A percentile compares a stretch with the other conserved stretches of the same genome.
Conservation (phyloP, 2,113 vertebrate genomes). For the Mobula birostris region DNA sequence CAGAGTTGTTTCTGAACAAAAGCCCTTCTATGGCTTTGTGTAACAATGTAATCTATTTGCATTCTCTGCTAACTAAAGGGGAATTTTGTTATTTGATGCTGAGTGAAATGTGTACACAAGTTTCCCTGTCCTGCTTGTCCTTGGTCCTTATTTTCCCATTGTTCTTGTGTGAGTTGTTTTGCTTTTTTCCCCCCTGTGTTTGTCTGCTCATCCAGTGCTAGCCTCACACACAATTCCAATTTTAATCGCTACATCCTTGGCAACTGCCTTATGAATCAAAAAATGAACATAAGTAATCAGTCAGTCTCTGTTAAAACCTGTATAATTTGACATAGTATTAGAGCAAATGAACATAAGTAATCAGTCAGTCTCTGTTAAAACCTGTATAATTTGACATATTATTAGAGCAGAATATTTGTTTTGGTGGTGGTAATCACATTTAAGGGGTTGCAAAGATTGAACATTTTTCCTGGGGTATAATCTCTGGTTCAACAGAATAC, state of each 20-base stretch:
- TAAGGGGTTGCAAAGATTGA: background rate
- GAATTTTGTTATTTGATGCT: background rate
- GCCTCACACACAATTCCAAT: no score
- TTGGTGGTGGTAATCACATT: background rate
- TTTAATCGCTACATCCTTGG: no score
- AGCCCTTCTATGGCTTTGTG: conserved; percentile 6
- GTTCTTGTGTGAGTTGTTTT: background rate
- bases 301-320: no score
- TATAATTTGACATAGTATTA: no score
- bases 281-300: no score
- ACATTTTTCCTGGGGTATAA: background rate
- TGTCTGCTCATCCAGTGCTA: no score
- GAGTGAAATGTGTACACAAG: background rate
- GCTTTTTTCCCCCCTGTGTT: no score
- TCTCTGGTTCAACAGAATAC: background rate
- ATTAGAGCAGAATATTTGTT: background rate
- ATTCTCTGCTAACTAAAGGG: background rate
- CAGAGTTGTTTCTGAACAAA: background rate
- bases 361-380: no score
- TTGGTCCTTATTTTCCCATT: background rate
- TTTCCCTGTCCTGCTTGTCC: background rate
- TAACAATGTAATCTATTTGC: background rate
- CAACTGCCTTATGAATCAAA: no score
- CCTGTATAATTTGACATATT: no score
- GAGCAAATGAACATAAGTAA: no score